phyloP scores from a whole-genome alignment of 2,797 vertebrate genomes.

The Buceros bicornis region DNA sequence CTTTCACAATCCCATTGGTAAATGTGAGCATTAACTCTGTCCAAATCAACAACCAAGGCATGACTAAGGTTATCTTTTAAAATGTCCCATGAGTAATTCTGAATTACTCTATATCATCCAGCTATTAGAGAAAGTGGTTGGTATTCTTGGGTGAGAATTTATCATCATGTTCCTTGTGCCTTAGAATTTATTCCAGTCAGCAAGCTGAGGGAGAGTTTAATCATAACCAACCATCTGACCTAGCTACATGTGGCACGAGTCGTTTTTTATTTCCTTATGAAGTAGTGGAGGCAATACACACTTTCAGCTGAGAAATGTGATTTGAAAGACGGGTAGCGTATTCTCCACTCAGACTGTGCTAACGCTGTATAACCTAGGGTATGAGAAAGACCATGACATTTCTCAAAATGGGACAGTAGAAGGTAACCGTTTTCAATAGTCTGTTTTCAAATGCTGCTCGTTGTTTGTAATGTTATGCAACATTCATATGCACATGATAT shows the following conservation, averaged over 20 bases:
- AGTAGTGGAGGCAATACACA: not conserved
- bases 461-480: not conserved
- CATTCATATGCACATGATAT: not conserved
- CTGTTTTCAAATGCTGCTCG: not conserved
- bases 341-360: slow-evolving; percentile 45
- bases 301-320: not conserved
- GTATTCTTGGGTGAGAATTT: slow-evolving; percentile 12
- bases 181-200: slow-evolving; percentile 22
- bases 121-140: slow-evolving; percentile 16
- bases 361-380: slow-evolving; percentile 44
- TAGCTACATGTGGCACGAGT: not conserved
- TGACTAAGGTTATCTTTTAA: slow-evolving; percentile 17
- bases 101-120: not conserved
- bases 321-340: not conserved
- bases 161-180: not conserved
- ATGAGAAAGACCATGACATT: not conserved
- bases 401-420: not conserved
- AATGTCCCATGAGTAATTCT: not conserved
- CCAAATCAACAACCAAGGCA: not conserved
- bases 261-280: not conserved
- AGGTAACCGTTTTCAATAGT: not conserved
- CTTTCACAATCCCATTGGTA: not conserved
- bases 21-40: not conserved
- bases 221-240: not conserved
- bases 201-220: slow-evolving; percentile 35